Evolutionary conservation across 2,797 vertebrate species (phyloP), one percentile per base, ranked within the genome.

Genomic region (Dryobates pubescens): DNA sequence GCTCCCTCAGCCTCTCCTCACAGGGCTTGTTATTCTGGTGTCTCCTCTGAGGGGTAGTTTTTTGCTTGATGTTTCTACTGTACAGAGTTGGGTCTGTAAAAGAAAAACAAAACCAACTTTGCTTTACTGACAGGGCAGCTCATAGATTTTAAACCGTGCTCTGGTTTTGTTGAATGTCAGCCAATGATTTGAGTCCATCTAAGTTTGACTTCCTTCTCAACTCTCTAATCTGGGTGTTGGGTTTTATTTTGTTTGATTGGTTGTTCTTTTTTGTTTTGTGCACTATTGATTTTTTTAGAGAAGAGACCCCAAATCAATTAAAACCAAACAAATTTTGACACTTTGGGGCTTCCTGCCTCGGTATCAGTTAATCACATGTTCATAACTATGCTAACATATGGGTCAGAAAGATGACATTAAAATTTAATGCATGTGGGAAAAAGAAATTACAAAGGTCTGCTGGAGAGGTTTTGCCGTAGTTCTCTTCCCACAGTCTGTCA

Each of bases 381-480:
- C 96, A 96, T 96, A 97, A 97, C 96, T 94, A 94, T 68, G 88
- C 76, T 95, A 96, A 95, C 86, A 86, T 90, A 64, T n/a, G 34
- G 96, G 95, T 97, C 97, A 97, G 85, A 96, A 88, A 96, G 89
- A 74, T 86, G 93, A 85, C 94, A 94, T 96, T 96, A 96, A 97
- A 96, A 96, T 96, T 92, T 94, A 95, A 95, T 96, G 84, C 79
- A 58, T 77, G 96, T 95, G 62, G 81, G 68, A 87, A 96, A 97
- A 97, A 97, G 92, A 97, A 97, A 97, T 97, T 93, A 93, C 87
- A 95, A 95, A 97, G 91, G 96, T 96, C 96, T 94, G 78, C 90
- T 71, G 70, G 70, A 94, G 96, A 95, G 92, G 72, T 92, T 97
- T 94, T 93, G 86, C 92, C 84, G 56, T 88, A 92, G 84, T 63